Evolutionary conservation across 1,140 invertebrate species (phyloP), one percentile per base, ranked within the genome.

Genomic region (Oscheius sp.): DNA sequence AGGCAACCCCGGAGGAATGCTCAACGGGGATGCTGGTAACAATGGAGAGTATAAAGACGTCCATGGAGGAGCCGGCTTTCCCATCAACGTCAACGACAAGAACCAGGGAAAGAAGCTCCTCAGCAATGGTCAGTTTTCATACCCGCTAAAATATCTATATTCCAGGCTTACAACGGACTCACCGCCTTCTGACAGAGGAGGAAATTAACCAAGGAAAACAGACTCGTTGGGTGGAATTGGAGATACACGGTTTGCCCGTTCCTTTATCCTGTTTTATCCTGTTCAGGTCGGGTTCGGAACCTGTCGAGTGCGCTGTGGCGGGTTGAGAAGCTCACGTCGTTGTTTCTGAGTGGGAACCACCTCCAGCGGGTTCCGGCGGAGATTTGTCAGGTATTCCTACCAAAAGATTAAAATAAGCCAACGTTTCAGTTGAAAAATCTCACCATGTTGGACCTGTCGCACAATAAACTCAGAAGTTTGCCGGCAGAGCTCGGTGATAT

Each of bases 401-500:
- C 29, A 7, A 4, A 18, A 29, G 4, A 3, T 20, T 20, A 45
- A 18, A 3, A 4, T 7, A 20, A 65, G 45, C 13, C n/a, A 36
- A 38, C n/a, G n/a, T 35, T 65, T 46, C 34, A 79, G 49, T 63
- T 82, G 26, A 63, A 58, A 20, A 82, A 92, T 86, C 88, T 99
- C 73, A 90, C 90, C 78, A 90, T 91, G 68, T 87, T 99, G 66
- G 95, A 99, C 87, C 86, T 97, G 73, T 96, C 93, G 77, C 91
- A 90, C 85, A 97, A 97, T 86, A 96, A 96, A 87, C 87, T 99
- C 71, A 89, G 93, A 74, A 92, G 90, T 85, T 87, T 99, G 80
- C 96, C 96, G 73, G 89, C 93, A 55, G 94, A 97, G 88, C 88
- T 99, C 52, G 95, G 75, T 15, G 94, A 97, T 85, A 90, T 98